phyloP scores from a whole-genome alignment of 1,140 invertebrate genomes.

The Sweltsa coloradensis region DNA sequence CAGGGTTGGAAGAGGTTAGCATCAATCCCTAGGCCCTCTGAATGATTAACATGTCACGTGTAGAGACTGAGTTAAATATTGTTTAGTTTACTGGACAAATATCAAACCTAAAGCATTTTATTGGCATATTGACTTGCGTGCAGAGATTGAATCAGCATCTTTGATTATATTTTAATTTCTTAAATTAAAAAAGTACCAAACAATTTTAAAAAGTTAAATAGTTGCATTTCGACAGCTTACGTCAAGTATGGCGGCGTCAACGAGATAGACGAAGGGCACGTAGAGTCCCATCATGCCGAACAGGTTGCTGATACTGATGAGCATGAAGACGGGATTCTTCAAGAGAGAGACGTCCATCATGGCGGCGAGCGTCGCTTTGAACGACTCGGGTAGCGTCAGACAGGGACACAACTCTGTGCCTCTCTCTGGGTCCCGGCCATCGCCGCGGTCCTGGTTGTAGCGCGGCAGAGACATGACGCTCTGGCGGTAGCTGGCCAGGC shows the following conservation, averaged over 20 bases:
- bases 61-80: too few relatives aligned
- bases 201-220: too few relatives aligned
- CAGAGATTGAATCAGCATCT: too few relatives aligned
- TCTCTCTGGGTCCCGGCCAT: constrained; percentile 38
- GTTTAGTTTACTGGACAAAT: too few relatives aligned
- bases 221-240: constrained; percentile 40
- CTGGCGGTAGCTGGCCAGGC: constrained; percentile 73
- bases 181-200: too few relatives aligned
- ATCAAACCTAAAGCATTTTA: too few relatives aligned
- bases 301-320: constrained; percentile 88
- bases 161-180: too few relatives aligned
- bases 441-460: constrained; percentile 34
- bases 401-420: constrained; percentile 69
- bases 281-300: constrained; percentile 91
- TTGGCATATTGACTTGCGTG: too few relatives aligned
- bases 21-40: too few relatives aligned
- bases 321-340: constrained; percentile 80
- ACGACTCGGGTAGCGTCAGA: constrained; percentile 61
- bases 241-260: constrained; percentile 61
- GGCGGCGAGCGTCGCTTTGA: constrained; percentile 69
- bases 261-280: constrained; percentile 89
- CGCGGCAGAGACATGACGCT: constrained; percentile 66
- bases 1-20: too few relatives aligned
- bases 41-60: too few relatives aligned
- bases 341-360: constrained; percentile 90